Percentiles rank a stretch among this genome's conserved stretches.
Evolutionary conservation across 2,113 vertebrate genomes (phyloP).

Genomic region (Cyphomyrus discorhynchus): DNA sequence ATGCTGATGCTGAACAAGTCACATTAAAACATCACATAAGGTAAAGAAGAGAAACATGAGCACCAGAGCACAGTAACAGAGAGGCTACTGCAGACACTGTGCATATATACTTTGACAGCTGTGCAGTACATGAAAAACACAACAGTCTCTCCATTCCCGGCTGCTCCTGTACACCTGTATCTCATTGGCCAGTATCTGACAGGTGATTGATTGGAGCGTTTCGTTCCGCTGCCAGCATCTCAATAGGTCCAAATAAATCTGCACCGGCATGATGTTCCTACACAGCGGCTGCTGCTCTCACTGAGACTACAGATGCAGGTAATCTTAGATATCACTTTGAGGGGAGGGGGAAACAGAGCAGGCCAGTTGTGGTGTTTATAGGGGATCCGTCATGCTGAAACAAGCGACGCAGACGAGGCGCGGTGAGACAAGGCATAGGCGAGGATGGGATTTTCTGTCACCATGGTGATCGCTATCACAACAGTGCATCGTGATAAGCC

Average conservation of each 20-base stretch:
- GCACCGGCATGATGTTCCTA: background rate
- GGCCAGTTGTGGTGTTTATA: background rate
- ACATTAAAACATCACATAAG: background rate
- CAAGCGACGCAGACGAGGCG: background rate
- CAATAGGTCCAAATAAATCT: background rate
- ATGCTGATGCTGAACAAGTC: background rate
- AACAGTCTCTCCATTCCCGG: background rate
- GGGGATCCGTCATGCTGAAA: background rate
- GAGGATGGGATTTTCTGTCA: background rate
- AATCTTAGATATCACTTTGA: background rate
- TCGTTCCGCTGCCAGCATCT: background rate
- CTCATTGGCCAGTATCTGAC: background rate
- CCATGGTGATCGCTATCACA: constrained; percentile 11
- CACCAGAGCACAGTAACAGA: background rate
- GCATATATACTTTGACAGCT: background rate
- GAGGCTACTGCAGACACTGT: background rate
- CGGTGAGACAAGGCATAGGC: background rate
- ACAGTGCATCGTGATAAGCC: background rate
- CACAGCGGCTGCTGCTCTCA: background rate
- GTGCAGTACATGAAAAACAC: background rate
- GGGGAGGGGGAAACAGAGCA: background rate
- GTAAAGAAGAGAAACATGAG: background rate
- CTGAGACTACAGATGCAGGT: background rate
- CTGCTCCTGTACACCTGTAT: background rate
- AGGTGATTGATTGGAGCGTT: background rate